A percentile compares a stretch with the other conserved stretches of the same genome.
phyloP scores from a whole-genome alignment of 2,888 invertebrate species.

The Hofmannophila pseudospretella region DNA sequence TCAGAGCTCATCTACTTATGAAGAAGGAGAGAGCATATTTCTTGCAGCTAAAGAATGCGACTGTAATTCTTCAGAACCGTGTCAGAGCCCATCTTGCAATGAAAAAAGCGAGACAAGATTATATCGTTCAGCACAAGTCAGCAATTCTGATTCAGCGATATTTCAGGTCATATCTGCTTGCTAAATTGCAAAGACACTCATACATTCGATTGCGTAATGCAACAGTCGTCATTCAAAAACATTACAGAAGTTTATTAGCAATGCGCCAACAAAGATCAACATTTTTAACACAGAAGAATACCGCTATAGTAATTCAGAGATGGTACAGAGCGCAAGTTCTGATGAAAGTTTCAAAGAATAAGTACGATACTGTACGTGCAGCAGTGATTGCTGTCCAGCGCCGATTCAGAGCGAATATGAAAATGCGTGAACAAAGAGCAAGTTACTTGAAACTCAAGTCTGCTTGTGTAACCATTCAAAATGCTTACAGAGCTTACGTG shows the following conservation, averaged over 20 bases:
- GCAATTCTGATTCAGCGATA: constrained; percentile 32
- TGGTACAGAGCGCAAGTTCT: constrained; percentile 46
- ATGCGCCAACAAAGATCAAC: constrained; percentile 44
- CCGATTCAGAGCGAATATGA: constrained; percentile 49
- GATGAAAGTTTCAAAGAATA: constrained; percentile 33
- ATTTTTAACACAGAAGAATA: constrained; percentile 31
- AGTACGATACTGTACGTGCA: constrained; percentile 35
- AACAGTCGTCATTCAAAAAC: constrained; percentile 43
- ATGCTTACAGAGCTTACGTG: constrained; percentile 46
- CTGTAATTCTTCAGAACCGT: constrained; percentile 65
- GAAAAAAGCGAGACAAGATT: constrained; percentile 34
- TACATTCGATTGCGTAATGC: constrained; percentile 28
- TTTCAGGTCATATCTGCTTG: constrained; percentile 32
- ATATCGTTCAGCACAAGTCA: constrained; percentile 33
- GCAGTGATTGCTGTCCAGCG: constrained; percentile 55
- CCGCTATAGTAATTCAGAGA: constrained; percentile 48
- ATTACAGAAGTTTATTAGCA: constrained; percentile 51
- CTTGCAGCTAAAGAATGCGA: constrained; percentile 45
- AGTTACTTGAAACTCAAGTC: constrained; percentile 36
- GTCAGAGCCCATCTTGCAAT: constrained; percentile 53
- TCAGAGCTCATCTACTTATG: constrained; percentile 60
- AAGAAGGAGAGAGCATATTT: constrained; percentile 48
- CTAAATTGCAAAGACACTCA: constrained; percentile 21
- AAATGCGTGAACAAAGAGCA: constrained; percentile 43
- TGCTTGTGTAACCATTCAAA: constrained; percentile 54